Percentiles rank a stretch among this genome's conserved stretches.
Conservation (phyloP, 2,888 invertebrate species). For the Spodoptera exigua region DNA sequence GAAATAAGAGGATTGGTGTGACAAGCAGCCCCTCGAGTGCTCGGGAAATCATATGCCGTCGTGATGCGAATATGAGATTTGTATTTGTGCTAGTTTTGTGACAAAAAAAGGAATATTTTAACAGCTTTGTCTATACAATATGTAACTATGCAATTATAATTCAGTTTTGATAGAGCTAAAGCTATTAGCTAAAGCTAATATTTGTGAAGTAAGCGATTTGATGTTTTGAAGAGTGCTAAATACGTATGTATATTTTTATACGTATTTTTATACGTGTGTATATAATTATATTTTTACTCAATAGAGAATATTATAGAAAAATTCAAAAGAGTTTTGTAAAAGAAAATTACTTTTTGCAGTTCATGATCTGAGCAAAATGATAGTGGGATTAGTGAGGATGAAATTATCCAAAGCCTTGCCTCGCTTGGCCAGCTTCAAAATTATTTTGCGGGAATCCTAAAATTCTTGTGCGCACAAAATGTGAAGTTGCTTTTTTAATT, state of each 20-base stretch:
- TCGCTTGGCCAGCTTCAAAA: conserved; percentile 20
- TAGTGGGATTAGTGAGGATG: conserved; percentile 68
- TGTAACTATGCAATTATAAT: neutral
- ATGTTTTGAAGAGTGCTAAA: too few relatives aligned
- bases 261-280: too few relatives aligned
- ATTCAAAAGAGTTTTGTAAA: conserved; percentile 25
- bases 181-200: too few relatives aligned
- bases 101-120: conserved; percentile 26
- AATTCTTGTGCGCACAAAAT: too few relatives aligned
- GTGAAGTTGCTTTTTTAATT: too few relatives aligned
- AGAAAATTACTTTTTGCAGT: conserved; percentile 49
- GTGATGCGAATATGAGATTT: conserved; percentile 61
- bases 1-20: conserved; percentile 84
- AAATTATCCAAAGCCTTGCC: conserved; percentile 61
- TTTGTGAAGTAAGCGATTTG: too few relatives aligned
- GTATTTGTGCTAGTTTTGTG: conserved; percentile 42
- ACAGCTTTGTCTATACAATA: conserved; percentile 15
- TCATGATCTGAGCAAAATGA: conserved; percentile 65
- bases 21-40: conserved; percentile 69
- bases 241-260: too few relatives aligned
- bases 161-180: too few relatives aligned
- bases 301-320: neutral
- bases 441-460: conserved; percentile 33
- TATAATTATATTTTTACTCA: too few relatives aligned
- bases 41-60: conserved; percentile 70